These are phyloP conservation scores for Druceiella hillmani DNA, from an alignment of 2,888 invertebrate genomes.

Conservation along the genomic window DNA sequence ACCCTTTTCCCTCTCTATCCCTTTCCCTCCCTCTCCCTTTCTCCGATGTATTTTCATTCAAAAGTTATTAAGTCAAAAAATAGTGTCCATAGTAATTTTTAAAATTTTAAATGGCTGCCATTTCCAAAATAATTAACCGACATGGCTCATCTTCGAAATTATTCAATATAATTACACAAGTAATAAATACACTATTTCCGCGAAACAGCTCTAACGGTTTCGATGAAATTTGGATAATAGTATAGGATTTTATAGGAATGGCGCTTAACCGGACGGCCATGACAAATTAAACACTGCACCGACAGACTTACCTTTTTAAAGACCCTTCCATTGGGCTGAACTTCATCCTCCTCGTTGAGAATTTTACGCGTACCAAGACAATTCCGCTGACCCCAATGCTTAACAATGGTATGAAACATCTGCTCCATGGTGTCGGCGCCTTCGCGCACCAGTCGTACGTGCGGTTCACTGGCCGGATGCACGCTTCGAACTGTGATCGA, in stretches of 20 bases:
- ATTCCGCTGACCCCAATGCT: conserved; percentile 64
- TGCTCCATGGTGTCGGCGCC: conserved; percentile 78
- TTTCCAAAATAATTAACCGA: no score
- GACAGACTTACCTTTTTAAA: conserved; percentile 79
- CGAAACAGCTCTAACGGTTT: not conserved
- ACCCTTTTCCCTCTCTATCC: no score
- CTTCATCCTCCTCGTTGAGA: conserved; percentile 89
- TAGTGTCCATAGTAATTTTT: no score
- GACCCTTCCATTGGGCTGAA: conserved; percentile 88
- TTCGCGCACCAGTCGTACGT: conserved; percentile 67
- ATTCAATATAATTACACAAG: no score
- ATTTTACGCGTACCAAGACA: conserved; percentile 90
- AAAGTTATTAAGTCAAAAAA: no score
- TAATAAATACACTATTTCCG: not conserved
- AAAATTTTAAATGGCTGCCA: no score
- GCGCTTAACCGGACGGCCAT: not conserved
- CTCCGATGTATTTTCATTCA: no score
- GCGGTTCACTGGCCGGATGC: conserved; percentile 63
- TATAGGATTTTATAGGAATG: not conserved
- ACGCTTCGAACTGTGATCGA: conserved; percentile 70
- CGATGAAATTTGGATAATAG: not conserved
- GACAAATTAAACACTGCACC: not conserved
- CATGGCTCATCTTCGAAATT: no score
- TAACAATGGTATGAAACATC: conserved; percentile 74
- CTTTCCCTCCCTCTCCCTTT: no score